A percentile compares a stretch with the other conserved stretches of the same genome.
Evolutionary conservation across 2,113 vertebrate genomes (phyloP).

Genomic region (Cricetomys ansorgei): DNA sequence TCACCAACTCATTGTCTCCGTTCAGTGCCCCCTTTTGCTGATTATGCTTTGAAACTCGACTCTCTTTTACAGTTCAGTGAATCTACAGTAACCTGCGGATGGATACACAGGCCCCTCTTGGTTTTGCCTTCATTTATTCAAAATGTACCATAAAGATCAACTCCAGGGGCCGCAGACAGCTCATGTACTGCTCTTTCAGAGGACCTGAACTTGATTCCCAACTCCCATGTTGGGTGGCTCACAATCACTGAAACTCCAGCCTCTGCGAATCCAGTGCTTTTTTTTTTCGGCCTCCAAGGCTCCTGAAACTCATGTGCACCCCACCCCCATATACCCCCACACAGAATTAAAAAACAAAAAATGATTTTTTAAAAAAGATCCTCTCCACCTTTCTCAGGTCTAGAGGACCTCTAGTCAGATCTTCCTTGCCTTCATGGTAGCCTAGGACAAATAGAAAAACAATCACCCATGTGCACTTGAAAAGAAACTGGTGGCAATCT

Average conservation of each 20-base stretch:
- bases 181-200: neutral
- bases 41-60: neutral
- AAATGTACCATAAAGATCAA: neutral
- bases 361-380: neutral
- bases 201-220: neutral
- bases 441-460: slow-evolving; percentile 14
- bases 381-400: neutral
- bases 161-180: neutral
- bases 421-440: slow-evolving; percentile 24
- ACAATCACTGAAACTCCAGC: neutral
- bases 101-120: neutral
- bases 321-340: neutral
- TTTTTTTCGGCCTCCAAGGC: neutral
- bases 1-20: neutral
- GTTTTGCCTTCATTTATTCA: neutral
- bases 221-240: neutral
- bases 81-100: neutral
- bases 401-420: neutral
- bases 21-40: neutral
- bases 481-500: slow-evolving; percentile 35
- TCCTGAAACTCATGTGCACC: neutral
- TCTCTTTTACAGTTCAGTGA: neutral
- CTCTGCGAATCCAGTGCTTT: neutral
- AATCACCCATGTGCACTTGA: neutral
- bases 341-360: neutral